Evolutionary conservation across 2,888 invertebrate species (phyloP).

Genomic region (Myathropa florea): DNA sequence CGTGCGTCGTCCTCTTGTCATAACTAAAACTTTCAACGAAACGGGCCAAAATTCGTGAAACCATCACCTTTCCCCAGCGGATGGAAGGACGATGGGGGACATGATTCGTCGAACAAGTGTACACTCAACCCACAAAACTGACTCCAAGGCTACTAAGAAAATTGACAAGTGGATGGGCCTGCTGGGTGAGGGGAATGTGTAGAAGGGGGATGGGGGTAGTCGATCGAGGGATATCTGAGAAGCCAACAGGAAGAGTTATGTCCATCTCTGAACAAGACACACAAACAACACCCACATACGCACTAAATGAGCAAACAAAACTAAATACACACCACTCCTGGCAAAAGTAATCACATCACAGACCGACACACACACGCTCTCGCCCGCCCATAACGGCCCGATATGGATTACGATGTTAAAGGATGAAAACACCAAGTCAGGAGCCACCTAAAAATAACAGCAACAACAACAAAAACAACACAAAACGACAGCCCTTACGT

Average conservation of each 20-base stretch:
- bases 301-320: slow-evolving; percentile 68
- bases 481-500: background rate
- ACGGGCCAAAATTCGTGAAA: slow-evolving; percentile 50
- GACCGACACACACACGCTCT: slow-evolving; percentile 1
- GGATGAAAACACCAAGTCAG: slow-evolving; percentile 45
- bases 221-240: slow-evolving; percentile 34
- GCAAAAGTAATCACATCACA: slow-evolving; percentile 67
- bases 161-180: background rate
- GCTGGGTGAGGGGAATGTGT: too few species aligned
- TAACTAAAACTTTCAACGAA: slow-evolving; percentile 64
- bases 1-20: slow-evolving; percentile 26
- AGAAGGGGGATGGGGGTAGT: slow-evolving; percentile 16
- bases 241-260: slow-evolving; percentile 54
- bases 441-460: slow-evolving; percentile 43
- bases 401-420: slow-evolving; percentile 56
- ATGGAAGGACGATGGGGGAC: background rate
- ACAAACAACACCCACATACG: slow-evolving; percentile 30
- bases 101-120: background rate
- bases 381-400: background rate
- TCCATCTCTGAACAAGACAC: slow-evolving; percentile 20
- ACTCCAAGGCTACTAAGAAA: background rate
- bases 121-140: background rate
- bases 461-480: background rate
- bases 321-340: slow-evolving; percentile 64
- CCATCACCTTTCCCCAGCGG: background rate